Evolutionary conservation across 2,113 vertebrate species (phyloP).

Genomic region (Anarhynchus alexandrinus): DNA sequence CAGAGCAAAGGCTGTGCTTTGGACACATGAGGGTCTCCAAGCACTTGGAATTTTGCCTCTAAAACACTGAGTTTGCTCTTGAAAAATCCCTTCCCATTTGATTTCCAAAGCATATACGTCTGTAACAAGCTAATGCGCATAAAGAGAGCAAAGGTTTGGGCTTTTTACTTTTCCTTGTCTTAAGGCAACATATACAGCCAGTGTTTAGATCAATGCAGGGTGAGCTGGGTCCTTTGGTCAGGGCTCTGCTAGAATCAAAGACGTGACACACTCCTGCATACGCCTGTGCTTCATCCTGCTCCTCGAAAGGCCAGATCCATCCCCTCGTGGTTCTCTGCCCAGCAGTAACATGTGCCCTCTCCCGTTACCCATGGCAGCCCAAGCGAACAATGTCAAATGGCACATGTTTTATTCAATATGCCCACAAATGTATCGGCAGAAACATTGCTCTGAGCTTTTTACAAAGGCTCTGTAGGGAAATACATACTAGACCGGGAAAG

Average conservation of each 20-base stretch:
- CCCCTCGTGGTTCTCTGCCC: not conserved
- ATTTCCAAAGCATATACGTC: not conserved
- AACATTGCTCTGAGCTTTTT: not conserved
- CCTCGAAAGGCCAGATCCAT: not conserved
- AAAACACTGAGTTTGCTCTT: not conserved
- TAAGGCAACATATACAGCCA: not conserved
- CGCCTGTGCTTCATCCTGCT: not conserved
- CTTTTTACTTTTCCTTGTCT: not conserved
- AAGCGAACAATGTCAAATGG: not conserved
- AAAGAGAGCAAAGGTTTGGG: not conserved
- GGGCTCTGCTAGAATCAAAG: not conserved
- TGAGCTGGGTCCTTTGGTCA: not conserved
- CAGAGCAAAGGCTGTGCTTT: not conserved
- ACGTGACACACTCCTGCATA: fast-evolving
- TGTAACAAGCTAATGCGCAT: not conserved
- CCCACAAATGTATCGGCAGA: not conserved
- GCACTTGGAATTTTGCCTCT: not conserved
- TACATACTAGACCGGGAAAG: not conserved
- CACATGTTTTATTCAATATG: constrained; percentile 19
- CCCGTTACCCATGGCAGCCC: not conserved
- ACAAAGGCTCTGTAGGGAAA: constrained; percentile 13
- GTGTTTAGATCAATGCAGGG: not conserved
- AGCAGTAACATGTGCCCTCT: not conserved
- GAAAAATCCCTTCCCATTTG: not conserved
- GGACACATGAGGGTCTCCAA: not conserved